Conservation (phyloP, 2,888 invertebrate genomes). For the Panorpa germanica region DNA sequence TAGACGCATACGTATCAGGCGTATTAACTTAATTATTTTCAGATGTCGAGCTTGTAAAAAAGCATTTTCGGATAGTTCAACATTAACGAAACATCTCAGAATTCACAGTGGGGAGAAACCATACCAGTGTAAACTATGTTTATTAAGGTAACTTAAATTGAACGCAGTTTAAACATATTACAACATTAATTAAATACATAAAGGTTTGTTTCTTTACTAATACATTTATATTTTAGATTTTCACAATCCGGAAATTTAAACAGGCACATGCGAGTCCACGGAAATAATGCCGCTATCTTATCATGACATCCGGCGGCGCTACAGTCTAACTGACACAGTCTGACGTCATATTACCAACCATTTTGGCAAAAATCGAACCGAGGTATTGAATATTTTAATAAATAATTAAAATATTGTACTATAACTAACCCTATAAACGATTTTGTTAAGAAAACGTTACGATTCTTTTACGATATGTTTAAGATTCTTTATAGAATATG, state of each 20-base stretch:
- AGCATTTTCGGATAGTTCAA: conserved; percentile 97
- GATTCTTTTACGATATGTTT: no score
- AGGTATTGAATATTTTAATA: no score
- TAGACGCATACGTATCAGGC: no score
- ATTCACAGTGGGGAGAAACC: conserved; percentile 90
- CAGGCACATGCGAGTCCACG: conserved; percentile 96
- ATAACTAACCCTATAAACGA: no score
- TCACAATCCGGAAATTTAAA: conserved; percentile 98
- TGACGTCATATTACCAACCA: no score
- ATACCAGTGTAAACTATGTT: conserved; percentile 92
- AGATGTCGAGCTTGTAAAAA: conserved; percentile 92
- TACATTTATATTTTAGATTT: conserved; percentile 35
- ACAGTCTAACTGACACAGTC: no score
- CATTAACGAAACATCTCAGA: conserved; percentile 88
- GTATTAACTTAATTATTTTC: no score
- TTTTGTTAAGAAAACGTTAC: no score
- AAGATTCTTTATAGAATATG: no score
- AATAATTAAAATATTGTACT: no score
- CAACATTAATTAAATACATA: conserved; percentile 4
- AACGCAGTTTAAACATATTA: conserved; percentile 1
- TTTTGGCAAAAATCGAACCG: no score
- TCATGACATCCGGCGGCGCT: no score
- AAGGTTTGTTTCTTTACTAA: conserved; percentile 5
- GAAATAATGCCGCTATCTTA: conserved; percentile 38
- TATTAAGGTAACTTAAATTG: conserved; percentile 42